Evolutionary conservation across 2,797 vertebrate species (phyloP), one percentile per base, ranked within the genome.

Genomic region (Simalia tracyae): DNA sequence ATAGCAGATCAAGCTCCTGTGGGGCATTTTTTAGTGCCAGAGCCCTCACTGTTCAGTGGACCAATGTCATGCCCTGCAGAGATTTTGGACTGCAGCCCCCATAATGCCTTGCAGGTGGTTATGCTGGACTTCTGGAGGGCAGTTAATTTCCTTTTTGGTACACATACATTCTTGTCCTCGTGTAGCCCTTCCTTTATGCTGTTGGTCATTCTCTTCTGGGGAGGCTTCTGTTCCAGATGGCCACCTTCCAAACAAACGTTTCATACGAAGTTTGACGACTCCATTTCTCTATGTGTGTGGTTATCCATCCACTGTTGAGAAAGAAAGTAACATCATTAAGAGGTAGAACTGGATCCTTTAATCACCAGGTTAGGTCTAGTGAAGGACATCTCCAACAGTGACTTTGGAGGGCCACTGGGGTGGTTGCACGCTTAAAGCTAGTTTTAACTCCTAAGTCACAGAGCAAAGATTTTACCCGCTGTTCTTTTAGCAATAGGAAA

Each of bases 391-490:
- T 61, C 89, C 2, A 56, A 60, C 88, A 57, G 89, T 72, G 86
- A 66, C 59, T 61, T 68, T 50, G 85, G 59, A 24, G 17, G 50
- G 64, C 59, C n/a, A 5, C 28, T 14, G 9, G 28, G 84, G 93
- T 81, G n/a, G 61, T 63, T 85, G 93, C 0, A 0, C 92, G n/a
- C 0, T 24, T 87, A 24, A n/a, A 84, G 36, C 93, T 88, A 0
- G 0, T 92, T 56, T 95, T 68, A 81, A 89, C 84, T 42, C 81
- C 36, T 68, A 92, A 84, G 88, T 89, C 50, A 87, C n/a, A 72
- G 28, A 4, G 54, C 50, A 6, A 66, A 89, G 61, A 0, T 0
- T 0, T n/a, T 15, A 3, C 15, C 0, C 0, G 14, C 17, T 4
- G 4, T 88, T 72, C 81, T 31, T 57, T 66, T 91, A 91, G 85